phyloP scores from a whole-genome alignment of 2,797 vertebrate species.

The Sylvia borin region DNA sequence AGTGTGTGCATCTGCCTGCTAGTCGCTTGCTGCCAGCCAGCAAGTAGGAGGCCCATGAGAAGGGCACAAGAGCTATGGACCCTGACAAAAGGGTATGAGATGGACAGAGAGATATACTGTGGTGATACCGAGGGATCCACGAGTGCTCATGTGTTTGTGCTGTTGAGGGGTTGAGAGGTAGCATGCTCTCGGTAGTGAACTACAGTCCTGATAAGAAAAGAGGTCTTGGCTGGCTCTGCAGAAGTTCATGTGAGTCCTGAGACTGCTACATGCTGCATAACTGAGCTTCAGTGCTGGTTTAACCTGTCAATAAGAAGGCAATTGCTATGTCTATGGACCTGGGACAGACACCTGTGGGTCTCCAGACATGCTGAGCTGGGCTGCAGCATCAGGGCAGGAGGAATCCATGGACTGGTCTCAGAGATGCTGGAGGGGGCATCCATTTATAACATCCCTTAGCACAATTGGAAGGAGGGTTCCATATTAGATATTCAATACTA shows the following conservation, averaged over 20 bases:
- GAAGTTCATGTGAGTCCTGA: not conserved
- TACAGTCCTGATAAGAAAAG: not conserved
- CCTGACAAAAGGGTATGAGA: not conserved
- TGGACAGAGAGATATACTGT: not conserved
- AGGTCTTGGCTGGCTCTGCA: not conserved
- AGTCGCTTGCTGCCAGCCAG: not conserved
- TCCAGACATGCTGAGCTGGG: rapidly evolving
- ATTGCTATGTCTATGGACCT: rapidly evolving
- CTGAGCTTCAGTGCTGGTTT: not conserved
- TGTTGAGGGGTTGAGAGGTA: rapidly evolving
- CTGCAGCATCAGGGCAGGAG: not conserved
- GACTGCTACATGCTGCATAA: not conserved
- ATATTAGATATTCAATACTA: not conserved
- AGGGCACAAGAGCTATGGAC: not conserved
- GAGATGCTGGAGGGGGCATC: not conserved
- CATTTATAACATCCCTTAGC: not conserved
- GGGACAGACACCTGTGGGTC: not conserved
- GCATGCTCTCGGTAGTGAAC: not conserved
- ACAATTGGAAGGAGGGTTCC: not conserved
- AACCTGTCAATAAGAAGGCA: not conserved
- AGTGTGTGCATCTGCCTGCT: not conserved
- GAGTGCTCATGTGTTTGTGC: not conserved
- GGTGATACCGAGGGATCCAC: not conserved
- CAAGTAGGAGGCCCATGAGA: not conserved
- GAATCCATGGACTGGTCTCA: not conserved